phyloP scores from a whole-genome alignment of 2,113 vertebrate species.

The Pachycephala philippinensis region DNA sequence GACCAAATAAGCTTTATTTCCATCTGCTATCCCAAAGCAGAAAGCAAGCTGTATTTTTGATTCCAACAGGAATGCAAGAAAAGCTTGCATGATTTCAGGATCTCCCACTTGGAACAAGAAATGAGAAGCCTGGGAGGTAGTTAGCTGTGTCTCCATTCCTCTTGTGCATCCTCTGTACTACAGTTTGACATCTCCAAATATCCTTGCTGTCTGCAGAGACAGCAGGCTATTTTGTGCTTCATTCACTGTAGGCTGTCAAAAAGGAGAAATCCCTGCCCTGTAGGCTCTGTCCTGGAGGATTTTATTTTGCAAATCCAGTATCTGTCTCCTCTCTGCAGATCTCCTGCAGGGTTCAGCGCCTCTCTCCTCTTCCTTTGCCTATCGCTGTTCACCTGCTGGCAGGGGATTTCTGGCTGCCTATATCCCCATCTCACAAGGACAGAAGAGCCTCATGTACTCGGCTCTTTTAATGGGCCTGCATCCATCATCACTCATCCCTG shows the following conservation, averaged over 20 bases:
- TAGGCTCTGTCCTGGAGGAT: conserved; percentile 19
- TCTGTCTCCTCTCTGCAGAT: background rate
- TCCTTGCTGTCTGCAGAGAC: conserved; percentile 29
- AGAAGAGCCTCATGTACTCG: background rate
- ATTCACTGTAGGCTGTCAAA: conserved; percentile 39
- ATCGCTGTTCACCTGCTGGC: background rate
- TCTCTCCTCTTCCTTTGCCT: background rate
- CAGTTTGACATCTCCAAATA: conserved; percentile 44
- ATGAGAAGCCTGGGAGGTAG: background rate
- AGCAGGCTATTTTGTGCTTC: conserved; percentile 51
- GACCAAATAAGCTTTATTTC: conserved; percentile 8
- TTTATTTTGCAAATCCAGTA: conserved; percentile 4
- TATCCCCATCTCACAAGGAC: background rate
- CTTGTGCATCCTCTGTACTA: conserved; percentile 10
- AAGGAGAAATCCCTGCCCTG: conserved; percentile 41
- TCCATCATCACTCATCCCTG: background rate
- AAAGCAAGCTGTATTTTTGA: background rate
- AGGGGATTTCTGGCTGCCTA: background rate
- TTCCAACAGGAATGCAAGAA: background rate
- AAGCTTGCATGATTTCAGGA: conserved; percentile 1
- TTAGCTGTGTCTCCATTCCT: conserved; percentile 27
- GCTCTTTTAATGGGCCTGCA: background rate
- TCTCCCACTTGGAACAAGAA: background rate
- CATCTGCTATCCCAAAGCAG: background rate
- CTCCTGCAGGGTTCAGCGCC: background rate